phyloP scores from a whole-genome alignment of 2,888 invertebrate genomes.

The Isoperla grammatica region DNA sequence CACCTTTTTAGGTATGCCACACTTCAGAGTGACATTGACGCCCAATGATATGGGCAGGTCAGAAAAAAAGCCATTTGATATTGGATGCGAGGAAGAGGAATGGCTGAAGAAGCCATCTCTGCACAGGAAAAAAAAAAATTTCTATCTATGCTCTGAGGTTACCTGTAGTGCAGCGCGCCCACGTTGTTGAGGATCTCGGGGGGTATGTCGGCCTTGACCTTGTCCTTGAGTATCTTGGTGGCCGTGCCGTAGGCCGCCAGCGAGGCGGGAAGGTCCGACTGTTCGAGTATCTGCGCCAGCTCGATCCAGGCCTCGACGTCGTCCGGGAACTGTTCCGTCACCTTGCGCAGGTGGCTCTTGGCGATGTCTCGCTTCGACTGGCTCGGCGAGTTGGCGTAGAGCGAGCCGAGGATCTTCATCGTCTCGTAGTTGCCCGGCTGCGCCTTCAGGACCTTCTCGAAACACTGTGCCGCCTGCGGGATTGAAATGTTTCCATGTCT shows the following conservation, averaged over 20 bases:
- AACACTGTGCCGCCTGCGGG: conserved; percentile 87
- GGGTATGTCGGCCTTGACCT: conserved; percentile 90
- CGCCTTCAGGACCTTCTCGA: conserved; percentile 96
- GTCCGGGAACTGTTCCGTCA: conserved; percentile 94
- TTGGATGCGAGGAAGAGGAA: too few species aligned
- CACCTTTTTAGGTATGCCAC: too few species aligned
- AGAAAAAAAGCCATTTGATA: too few species aligned
- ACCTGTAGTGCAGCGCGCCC: conserved; percentile 82
- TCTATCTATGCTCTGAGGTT: too few species aligned
- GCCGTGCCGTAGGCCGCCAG: conserved; percentile 91
- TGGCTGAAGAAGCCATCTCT: too few species aligned
- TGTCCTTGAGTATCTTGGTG: conserved; percentile 84
- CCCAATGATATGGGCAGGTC: too few species aligned
- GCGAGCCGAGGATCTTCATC: conserved; percentile 96
- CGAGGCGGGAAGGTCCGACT: conserved; percentile 84
- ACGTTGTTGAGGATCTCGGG: conserved; percentile 98
- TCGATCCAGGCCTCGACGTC: conserved; percentile 99
- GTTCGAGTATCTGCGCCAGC: conserved; percentile 94
- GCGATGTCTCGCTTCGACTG: conserved; percentile 91
- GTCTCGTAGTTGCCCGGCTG: conserved; percentile 99
- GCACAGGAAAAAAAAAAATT: too few species aligned
- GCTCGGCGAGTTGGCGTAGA: conserved; percentile 87
- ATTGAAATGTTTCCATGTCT: background rate
- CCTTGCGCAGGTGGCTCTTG: conserved; percentile 88
- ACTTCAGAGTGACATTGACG: too few species aligned